These are phyloP conservation scores for Lithophane socia DNA, from an alignment of 2,888 invertebrate species.

Conservation along the genomic window DNA sequence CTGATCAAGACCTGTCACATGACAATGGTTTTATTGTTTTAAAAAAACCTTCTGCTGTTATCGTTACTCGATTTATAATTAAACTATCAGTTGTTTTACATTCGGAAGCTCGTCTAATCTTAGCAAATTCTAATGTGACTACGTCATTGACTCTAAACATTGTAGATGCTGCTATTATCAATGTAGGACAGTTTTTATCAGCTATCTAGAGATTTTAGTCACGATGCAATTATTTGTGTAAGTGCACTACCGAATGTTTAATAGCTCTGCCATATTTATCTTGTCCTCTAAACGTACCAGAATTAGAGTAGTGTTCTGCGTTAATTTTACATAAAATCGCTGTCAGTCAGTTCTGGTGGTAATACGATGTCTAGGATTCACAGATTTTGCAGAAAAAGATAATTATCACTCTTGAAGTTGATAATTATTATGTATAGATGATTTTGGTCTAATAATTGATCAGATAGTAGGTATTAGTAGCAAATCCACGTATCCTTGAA, in stretches of 20 bases:
- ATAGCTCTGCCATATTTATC: constrained; percentile 37
- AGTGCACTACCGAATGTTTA: constrained; percentile 45
- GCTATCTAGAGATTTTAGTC: constrained; percentile 39
- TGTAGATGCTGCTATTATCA: constrained; percentile 21
- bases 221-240: constrained; percentile 52
- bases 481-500: background rate
- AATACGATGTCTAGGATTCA: background rate
- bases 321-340: constrained; percentile 26
- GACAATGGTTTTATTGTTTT: background rate
- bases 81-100: too few species aligned
- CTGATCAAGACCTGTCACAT: background rate
- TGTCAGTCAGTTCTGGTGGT: background rate
- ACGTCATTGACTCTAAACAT: constrained; percentile 10
- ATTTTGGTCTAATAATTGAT: background rate
- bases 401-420: background rate
- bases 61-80: background rate
- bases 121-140: background rate
- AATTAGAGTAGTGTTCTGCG: constrained; percentile 21
- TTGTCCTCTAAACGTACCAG: constrained; percentile 30
- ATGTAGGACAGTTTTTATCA: constrained; percentile 19
- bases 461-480: background rate
- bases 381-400: background rate
- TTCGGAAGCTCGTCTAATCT: background rate
- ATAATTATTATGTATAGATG: background rate
- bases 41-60: background rate